These are phyloP conservation scores for Ibidorhyncha struthersii DNA, from an alignment of 2,113 vertebrate genomes.

Conservation along the genomic window DNA sequence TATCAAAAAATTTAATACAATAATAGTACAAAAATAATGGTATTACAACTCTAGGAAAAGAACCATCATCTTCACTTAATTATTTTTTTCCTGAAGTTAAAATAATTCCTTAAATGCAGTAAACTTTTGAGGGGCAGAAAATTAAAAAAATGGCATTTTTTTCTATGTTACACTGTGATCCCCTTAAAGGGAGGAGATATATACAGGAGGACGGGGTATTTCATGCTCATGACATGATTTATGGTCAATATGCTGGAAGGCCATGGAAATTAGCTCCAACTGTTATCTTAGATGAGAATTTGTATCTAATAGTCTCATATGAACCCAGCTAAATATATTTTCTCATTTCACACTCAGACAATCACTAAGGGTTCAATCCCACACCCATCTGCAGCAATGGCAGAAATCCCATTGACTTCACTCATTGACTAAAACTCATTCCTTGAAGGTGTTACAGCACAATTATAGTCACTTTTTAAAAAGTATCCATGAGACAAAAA, in stretches of 20 bases:
- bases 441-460: background rate
- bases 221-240: background rate
- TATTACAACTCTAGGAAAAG: background rate
- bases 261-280: background rate
- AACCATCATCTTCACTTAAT: background rate
- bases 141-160: background rate
- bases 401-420: conserved; percentile 45
- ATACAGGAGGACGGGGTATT: background rate
- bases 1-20: background rate
- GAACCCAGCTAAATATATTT: conserved; percentile 41
- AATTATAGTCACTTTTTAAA: background rate
- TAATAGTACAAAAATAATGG: background rate
- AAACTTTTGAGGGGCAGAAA: background rate
- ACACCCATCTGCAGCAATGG: conserved; percentile 47
- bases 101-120: background rate
- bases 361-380: conserved; percentile 22
- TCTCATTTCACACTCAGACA: conserved; percentile 54
- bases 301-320: conserved; percentile 14
- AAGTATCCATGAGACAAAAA: background rate
- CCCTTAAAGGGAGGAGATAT: background rate
- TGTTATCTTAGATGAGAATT: conserved; percentile 1
- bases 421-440: background rate
- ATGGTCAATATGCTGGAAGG: background rate
- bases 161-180: background rate
- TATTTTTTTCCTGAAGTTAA: background rate